Conservation (phyloP, 1,140 invertebrate genomes). For the Drosophila repletoides region DNA sequence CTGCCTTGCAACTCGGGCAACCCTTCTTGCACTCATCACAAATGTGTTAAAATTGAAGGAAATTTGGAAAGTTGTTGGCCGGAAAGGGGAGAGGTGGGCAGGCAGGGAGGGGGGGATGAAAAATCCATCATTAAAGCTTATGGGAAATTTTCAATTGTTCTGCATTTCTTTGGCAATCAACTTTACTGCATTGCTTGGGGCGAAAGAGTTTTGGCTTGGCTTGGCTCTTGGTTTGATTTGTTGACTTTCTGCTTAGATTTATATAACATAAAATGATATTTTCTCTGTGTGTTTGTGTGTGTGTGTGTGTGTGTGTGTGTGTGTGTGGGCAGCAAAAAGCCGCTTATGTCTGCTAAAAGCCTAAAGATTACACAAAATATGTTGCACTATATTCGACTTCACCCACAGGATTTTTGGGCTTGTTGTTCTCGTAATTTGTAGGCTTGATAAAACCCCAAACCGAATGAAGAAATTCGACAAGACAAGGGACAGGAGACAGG, state of each 20-base stretch:
- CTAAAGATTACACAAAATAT: conserved; percentile 57
- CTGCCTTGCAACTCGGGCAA: no score
- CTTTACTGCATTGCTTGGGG: conserved; percentile 50
- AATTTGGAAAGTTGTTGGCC: no score
- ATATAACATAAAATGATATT: conserved; percentile 45
- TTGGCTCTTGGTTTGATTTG: conserved; percentile 55
- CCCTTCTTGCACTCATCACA: background rate
- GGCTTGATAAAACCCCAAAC: conserved; percentile 72
- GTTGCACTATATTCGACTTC: conserved; percentile 4
- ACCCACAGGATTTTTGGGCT: background rate
- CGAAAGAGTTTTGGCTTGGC: conserved; percentile 6
- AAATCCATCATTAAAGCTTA: conserved; percentile 29
- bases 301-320: conserved; percentile 23
- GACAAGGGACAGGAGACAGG: background rate
- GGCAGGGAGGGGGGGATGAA: background rate
- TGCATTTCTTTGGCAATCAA: conserved; percentile 63
- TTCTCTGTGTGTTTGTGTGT: conserved; percentile 3
- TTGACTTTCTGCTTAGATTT: conserved; percentile 64
- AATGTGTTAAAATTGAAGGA: background rate
- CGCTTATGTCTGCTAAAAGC: conserved; percentile 70
- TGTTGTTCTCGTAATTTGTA: conserved; percentile 62
- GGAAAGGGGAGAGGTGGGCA: background rate
- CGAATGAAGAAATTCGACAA: conserved; percentile 66
- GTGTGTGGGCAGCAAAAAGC: conserved; percentile 58
- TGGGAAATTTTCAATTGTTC: conserved; percentile 27